These are phyloP conservation scores for Gobius niger DNA, from an alignment of 2,113 vertebrate species.

Conservation along the genomic window DNA sequence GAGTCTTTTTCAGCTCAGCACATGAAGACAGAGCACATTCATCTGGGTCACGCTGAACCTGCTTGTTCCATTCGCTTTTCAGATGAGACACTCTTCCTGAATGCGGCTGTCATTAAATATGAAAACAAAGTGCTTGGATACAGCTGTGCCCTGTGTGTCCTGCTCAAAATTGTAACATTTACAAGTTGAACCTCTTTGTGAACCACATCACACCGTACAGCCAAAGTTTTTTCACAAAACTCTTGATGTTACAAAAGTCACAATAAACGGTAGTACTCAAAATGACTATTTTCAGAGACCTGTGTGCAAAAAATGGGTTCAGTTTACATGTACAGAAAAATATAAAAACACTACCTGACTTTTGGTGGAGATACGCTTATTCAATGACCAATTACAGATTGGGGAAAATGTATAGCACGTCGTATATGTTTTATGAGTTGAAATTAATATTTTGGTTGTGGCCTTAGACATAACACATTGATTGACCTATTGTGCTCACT, in stretches of 20 bases:
- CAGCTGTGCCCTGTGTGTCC: not conserved
- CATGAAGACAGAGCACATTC: not conserved
- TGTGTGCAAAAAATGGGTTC: no score
- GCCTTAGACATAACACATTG: no score
- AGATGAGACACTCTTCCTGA: not conserved
- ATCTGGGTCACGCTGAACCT: not conserved
- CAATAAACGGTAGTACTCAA: not conserved
- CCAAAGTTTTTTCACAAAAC: not conserved
- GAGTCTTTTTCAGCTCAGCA: not conserved
- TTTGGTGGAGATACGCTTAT: no score
- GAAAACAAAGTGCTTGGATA: not conserved
- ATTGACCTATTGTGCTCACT: no score
- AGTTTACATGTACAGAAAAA: no score
- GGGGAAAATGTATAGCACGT: no score
- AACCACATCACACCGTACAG: not conserved
- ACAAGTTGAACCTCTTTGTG: not conserved
- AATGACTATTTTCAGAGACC: no score
- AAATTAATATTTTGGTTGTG: no score
- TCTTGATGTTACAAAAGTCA: not conserved
- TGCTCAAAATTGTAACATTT: constrained; percentile 1
- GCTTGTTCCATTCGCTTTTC: not conserved
- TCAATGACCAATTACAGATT: no score
- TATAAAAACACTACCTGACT: no score
- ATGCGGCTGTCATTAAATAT: not conserved
- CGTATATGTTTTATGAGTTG: no score